These are phyloP conservation scores for Morpho achilles DNA, from an alignment of 2,888 invertebrate species.

Conservation along the genomic window DNA sequence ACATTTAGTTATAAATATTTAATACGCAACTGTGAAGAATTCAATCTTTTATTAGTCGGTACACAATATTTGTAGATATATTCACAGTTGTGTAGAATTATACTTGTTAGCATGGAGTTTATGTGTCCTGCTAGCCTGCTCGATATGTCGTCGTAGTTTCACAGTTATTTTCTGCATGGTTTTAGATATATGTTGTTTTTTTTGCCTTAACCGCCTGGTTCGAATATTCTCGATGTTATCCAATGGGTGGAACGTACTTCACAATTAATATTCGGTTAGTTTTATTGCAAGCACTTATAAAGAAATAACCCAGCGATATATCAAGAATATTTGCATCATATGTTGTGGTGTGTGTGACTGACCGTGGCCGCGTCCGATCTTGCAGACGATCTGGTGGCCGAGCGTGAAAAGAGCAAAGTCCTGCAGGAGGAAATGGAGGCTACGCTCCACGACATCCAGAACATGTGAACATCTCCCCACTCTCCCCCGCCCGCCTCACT, in stretches of 20 bases:
- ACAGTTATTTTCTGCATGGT: constrained; percentile 55
- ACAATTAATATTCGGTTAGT: background rate
- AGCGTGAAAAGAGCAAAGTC: constrained; percentile 97
- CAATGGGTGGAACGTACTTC: background rate
- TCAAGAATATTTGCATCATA: constrained; percentile 33
- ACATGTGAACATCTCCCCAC: constrained; percentile 87
- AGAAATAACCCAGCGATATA: background rate
- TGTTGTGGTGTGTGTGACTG: constrained; percentile 64
- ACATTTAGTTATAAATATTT: constrained; percentile 43
- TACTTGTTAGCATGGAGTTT: constrained; percentile 62
- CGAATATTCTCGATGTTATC: constrained; percentile 21
- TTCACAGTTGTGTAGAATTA: constrained; percentile 35
- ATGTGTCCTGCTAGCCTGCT: constrained; percentile 65
- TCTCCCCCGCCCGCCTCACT: constrained; percentile 38
- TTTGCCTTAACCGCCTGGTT: constrained; percentile 42
- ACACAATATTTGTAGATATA: constrained; percentile 17
- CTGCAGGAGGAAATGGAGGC: constrained; percentile 99
- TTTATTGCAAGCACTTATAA: constrained; percentile 1
- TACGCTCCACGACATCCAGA: constrained; percentile 99
- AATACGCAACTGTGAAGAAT: constrained; percentile 16
- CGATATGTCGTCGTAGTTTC: constrained; percentile 55
- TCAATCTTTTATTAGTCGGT: no score
- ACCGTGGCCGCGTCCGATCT: constrained; percentile 70
- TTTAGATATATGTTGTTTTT: constrained; percentile 59
- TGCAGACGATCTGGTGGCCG: constrained; percentile 96